phyloP scores from a whole-genome alignment of 2,888 invertebrate species.

The Plebejus melissa region DNA sequence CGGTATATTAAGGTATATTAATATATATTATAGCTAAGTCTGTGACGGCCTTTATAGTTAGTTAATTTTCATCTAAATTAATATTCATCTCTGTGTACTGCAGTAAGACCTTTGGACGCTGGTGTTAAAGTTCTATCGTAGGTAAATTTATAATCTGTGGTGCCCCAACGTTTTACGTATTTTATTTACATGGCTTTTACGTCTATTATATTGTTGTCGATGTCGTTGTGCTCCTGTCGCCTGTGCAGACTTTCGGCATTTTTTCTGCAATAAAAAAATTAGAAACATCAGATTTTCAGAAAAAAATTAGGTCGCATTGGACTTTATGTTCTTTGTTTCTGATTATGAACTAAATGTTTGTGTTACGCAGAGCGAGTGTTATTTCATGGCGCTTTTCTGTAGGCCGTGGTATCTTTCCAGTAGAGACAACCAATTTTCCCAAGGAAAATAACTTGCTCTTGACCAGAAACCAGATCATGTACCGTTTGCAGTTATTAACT shows the following conservation, averaged over 20 bases:
- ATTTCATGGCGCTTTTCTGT: background rate
- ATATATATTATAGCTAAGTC: too few species aligned
- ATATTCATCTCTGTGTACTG: too few species aligned
- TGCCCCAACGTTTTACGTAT: background rate
- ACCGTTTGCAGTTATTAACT: too few species aligned
- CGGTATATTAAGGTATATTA: too few species aligned
- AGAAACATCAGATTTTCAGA: background rate
- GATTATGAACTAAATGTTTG: background rate
- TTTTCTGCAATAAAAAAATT: slow-evolving; percentile 52
- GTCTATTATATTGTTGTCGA: slow-evolving; percentile 60
- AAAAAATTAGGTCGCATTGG: too few species aligned
- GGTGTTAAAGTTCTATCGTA: too few species aligned
- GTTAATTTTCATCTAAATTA: too few species aligned
- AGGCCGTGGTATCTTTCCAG: background rate
- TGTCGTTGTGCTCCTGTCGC: slow-evolving; percentile 52
- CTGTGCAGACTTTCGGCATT: slow-evolving; percentile 69
- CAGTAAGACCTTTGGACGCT: too few species aligned
- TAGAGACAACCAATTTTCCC: background rate
- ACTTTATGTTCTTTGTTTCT: too few species aligned
- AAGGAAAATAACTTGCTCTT: background rate
- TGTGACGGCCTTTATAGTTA: too few species aligned
- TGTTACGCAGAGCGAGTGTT: background rate
- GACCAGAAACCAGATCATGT: too few species aligned
- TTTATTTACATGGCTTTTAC: slow-evolving; percentile 59
- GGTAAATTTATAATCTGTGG: background rate